Percentiles rank a stretch among this genome's conserved stretches.
Evolutionary conservation across 2,797 vertebrate genomes (phyloP).

Genomic region (Somateria mollissima): DNA sequence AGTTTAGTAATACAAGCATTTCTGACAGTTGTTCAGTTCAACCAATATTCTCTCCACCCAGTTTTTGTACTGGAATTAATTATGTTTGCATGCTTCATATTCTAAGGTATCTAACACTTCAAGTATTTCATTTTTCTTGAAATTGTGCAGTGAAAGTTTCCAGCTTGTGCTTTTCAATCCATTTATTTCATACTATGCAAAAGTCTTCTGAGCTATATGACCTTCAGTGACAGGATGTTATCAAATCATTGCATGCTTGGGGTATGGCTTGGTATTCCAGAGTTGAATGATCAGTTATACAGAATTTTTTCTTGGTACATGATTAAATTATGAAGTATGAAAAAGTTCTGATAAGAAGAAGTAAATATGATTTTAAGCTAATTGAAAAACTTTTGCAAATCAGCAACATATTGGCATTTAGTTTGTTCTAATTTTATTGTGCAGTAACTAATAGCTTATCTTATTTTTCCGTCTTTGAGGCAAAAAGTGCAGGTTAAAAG

Average conservation of each 20-base stretch:
- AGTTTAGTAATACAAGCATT: background rate
- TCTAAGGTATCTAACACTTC: background rate
- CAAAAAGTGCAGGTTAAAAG: background rate
- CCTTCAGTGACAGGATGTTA: background rate
- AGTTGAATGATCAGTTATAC: background rate
- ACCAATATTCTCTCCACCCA: background rate
- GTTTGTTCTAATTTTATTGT: background rate
- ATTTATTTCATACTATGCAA: background rate
- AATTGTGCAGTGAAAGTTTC: background rate
- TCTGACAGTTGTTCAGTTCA: background rate
- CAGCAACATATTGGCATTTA: background rate
- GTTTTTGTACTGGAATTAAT: background rate
- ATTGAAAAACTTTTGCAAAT: background rate
- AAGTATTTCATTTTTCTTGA: background rate
- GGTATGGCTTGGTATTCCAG: background rate
- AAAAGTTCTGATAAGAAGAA: background rate
- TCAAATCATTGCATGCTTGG: background rate
- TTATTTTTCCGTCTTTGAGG: background rate
- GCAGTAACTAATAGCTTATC: background rate
- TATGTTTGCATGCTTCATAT: background rate
- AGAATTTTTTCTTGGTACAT: background rate
- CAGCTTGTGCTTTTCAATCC: background rate
- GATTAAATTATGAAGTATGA: background rate
- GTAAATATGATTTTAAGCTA: background rate
- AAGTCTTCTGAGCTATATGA: background rate